phyloP scores from a whole-genome alignment of 2,888 invertebrate species.

The Drosophila kuntzei region DNA sequence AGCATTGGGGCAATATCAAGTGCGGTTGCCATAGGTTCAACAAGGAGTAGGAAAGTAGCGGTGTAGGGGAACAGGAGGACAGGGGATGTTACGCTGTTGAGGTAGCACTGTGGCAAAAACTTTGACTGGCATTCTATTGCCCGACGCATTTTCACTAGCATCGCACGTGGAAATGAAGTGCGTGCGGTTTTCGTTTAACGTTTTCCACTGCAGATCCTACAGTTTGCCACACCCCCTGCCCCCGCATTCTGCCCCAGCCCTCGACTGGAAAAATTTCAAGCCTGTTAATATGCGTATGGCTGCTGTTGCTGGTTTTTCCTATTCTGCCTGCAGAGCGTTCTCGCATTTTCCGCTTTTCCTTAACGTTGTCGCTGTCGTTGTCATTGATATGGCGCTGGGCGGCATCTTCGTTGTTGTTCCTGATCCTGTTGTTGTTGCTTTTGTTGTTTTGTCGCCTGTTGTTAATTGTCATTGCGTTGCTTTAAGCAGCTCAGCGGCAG shows the following conservation, averaged over 20 bases:
- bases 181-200: conserved; percentile 58
- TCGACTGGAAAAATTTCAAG: conserved; percentile 53
- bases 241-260: not conserved
- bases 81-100: conserved; percentile 25
- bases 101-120: conserved; percentile 53
- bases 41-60: no score
- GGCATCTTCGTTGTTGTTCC: conserved; percentile 25
- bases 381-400: conserved; percentile 69
- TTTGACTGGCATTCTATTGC: conserved; percentile 75
- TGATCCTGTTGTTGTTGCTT: not conserved
- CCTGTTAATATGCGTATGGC: conserved; percentile 73
- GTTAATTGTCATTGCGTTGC: conserved; percentile 76
- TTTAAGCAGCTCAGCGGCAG: conserved; percentile 69
- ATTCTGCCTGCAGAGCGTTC: conserved; percentile 28
- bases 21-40: conserved; percentile 20
- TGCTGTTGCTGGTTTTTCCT: conserved; percentile 5
- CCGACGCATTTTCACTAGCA: conserved; percentile 62
- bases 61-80: not conserved
- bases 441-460: conserved; percentile 63
- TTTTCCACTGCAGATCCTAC: conserved; percentile 35
- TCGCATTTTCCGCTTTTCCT: conserved; percentile 35
- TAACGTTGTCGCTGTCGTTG: conserved; percentile 41
- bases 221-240: not conserved
- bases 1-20: conserved; percentile 37
- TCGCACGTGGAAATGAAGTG: conserved; percentile 75